Percentiles rank a stretch among this genome's conserved stretches.
phyloP scores from a whole-genome alignment of 2,888 invertebrate genomes.

The Allolobophora icterica region DNA sequence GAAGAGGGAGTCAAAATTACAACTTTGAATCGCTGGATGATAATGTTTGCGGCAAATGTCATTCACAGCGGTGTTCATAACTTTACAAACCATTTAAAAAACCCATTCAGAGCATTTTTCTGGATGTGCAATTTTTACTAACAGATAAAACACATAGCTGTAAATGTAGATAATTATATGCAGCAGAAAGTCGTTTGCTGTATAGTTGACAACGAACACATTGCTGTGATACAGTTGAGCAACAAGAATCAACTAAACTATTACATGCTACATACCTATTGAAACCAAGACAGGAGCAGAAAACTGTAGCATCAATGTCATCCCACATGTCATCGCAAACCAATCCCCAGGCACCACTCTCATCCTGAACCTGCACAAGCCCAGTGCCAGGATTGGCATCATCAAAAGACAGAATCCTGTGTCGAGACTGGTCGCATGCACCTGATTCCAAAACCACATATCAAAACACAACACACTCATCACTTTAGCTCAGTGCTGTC shows the following conservation, averaged over 20 bases:
- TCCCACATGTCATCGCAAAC: not conserved
- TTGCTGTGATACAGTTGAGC: not conserved
- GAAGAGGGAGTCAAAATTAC: too few relatives aligned
- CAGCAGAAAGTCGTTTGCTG: too few relatives aligned
- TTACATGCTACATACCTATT: not conserved
- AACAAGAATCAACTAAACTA: not conserved
- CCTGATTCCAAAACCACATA: not conserved
- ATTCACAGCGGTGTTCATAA: too few relatives aligned
- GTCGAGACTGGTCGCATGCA: not conserved
- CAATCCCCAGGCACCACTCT: slow-evolving; percentile 2
- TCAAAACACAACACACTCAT: not conserved
- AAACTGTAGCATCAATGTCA: slow-evolving; percentile 11
- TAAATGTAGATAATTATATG: too few relatives aligned
- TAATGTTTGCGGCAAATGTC: too few relatives aligned
- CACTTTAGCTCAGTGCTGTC: too few relatives aligned
- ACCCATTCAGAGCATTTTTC: too few relatives aligned
- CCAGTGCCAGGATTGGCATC: not conserved
- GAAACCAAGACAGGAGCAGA: slow-evolving; percentile 17
- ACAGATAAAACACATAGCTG: too few relatives aligned
- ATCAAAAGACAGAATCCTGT: slow-evolving; percentile 1
- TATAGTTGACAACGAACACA: too few relatives aligned
- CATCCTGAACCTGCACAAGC: not conserved
- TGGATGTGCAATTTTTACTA: too few relatives aligned
- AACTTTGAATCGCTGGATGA: too few relatives aligned
- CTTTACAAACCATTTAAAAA: too few relatives aligned